Percentiles rank a stretch among this genome's conserved stretches.
These are phyloP conservation scores for Phasianus colchicus DNA, from an alignment of 2,113 vertebrate species.

Conservation along the genomic window DNA sequence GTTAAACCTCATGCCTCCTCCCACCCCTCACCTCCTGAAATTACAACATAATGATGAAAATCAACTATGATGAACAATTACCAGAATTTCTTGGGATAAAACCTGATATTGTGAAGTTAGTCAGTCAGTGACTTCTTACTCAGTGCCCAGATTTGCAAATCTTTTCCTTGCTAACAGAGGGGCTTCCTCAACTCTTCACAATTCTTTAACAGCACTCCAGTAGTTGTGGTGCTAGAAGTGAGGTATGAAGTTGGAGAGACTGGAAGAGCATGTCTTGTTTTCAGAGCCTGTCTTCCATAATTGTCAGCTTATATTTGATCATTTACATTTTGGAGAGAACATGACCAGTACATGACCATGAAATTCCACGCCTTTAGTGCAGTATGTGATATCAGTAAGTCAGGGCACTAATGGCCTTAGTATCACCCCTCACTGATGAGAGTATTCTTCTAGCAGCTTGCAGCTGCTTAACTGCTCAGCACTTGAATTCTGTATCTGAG, in stretches of 20 bases:
- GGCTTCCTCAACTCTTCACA: not conserved
- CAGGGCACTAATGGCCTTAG: not conserved
- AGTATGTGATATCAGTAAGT: not conserved
- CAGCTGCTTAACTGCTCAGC: not conserved
- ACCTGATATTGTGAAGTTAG: not conserved
- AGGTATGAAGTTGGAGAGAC: not conserved
- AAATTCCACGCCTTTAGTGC: not conserved
- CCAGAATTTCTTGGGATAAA: not conserved
- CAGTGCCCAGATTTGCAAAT: not conserved
- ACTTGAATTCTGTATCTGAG: not conserved
- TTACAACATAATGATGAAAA: not conserved
- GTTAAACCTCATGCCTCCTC: not conserved
- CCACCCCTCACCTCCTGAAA: not conserved
- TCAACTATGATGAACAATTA: not conserved
- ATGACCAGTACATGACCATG: not conserved
- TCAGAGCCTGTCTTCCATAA: not conserved
- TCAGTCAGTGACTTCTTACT: not conserved
- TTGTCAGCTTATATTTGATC: not conserved
- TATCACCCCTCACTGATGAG: not conserved
- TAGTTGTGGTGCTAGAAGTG: accelerated
- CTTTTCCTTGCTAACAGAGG: not conserved
- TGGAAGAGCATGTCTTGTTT: not conserved
- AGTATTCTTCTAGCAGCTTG: not conserved
- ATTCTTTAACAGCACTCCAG: not conserved
- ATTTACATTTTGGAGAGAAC: not conserved